Percentiles rank a stretch among this genome's conserved stretches.
Evolutionary conservation across 2,888 invertebrate species (phyloP).

Genomic region (Drosophila leonis): DNA sequence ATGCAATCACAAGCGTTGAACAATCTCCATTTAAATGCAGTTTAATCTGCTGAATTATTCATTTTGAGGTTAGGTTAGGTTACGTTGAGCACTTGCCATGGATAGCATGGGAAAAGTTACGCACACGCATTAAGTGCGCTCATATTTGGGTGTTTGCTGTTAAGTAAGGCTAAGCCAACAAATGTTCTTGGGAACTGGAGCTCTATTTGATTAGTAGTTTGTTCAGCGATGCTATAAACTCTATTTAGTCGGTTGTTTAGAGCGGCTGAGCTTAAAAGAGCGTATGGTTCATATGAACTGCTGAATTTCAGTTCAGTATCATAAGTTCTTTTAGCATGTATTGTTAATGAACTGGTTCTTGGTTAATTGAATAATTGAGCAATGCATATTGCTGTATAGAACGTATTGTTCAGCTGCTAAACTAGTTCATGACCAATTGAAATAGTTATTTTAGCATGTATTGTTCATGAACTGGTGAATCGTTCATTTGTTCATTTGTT

Average conservation of each 20-base stretch:
- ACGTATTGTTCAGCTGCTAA: not conserved
- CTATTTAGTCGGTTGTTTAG: not conserved
- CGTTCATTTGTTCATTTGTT: not conserved
- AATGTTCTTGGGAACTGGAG: not conserved
- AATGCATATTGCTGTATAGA: too few relatives aligned
- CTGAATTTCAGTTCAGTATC: not conserved
- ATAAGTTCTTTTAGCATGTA: too few relatives aligned
- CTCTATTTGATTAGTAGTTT: not conserved
- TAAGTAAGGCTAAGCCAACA: not conserved
- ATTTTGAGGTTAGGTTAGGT: not conserved
- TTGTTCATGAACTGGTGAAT: not conserved
- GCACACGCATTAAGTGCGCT: not conserved
- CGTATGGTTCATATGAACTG: not conserved
- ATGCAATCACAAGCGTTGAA: not conserved
- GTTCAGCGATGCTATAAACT: too few relatives aligned
- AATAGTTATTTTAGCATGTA: too few relatives aligned
- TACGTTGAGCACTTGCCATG: not conserved
- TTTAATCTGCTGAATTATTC: not conserved
- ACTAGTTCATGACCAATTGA: not conserved
- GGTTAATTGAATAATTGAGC: rapidly evolving
- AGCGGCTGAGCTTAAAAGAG: not conserved
- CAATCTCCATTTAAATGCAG: constrained; percentile 9
- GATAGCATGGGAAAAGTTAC: not conserved
- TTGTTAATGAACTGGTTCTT: not conserved
- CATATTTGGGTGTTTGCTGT: not conserved